A percentile compares a stretch with the other conserved stretches of the same genome.
Conservation (phyloP, 2,797 vertebrate species). For the Crotalus adamanteus region DNA sequence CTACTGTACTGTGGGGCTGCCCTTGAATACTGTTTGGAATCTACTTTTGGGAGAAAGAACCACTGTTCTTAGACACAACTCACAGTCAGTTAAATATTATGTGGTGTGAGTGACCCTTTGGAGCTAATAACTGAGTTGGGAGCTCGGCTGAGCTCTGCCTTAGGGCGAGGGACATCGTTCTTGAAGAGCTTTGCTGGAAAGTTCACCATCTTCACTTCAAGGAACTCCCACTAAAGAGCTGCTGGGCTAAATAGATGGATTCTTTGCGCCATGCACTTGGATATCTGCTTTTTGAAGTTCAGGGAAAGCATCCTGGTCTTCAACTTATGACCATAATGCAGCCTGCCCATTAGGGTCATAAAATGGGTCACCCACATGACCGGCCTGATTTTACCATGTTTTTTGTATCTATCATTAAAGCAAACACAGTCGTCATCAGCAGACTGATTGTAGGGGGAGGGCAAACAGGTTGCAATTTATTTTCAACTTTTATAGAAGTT, state of each 20-base stretch:
- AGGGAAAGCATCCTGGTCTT: neutral
- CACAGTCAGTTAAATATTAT: neutral
- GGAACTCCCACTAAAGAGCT: neutral
- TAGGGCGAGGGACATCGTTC: neutral
- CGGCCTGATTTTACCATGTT: neutral
- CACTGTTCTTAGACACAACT: neutral
- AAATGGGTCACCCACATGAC: rapidly evolving
- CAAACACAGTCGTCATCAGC: neutral
- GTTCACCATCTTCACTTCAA: neutral
- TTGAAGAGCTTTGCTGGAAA: no score
- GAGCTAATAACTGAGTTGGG: conserved; percentile 56
- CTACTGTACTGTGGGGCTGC: neutral
- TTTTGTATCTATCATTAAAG: neutral
- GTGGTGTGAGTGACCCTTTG: neutral
- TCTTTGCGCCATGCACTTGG: rapidly evolving
- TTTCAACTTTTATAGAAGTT: neutral
- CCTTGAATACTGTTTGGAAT: neutral
- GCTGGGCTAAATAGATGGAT: neutral
- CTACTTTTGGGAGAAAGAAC: neutral
- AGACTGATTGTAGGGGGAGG: neutral
- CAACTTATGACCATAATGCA: neutral
- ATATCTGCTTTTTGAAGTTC: neutral
- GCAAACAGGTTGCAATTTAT: neutral
- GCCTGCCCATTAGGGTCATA: neutral
- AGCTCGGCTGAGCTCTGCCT: conserved; percentile 39